phyloP scores from a whole-genome alignment of 2,797 vertebrate species.

The Eospalax fontanierii region DNA sequence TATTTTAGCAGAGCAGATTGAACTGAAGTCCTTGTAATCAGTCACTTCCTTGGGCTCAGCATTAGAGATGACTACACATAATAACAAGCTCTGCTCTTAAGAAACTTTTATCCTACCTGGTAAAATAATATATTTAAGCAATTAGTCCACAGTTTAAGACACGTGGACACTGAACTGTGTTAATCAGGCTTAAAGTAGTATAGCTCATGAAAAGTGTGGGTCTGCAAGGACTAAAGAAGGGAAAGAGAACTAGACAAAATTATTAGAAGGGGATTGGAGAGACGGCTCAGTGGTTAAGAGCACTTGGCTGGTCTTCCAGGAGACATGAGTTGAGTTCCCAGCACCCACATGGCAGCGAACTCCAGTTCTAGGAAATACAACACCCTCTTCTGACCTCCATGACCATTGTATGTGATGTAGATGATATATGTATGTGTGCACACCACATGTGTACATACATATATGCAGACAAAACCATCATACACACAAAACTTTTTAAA shows the following conservation, averaged over 20 bases:
- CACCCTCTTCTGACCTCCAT: background rate
- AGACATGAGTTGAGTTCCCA: too few species aligned
- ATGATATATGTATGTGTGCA: background rate
- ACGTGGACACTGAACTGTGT: background rate
- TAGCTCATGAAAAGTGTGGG: background rate
- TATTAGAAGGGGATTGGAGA: background rate
- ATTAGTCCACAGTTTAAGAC: background rate
- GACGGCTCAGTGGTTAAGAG: background rate
- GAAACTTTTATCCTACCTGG: background rate
- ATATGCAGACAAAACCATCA: too few species aligned
- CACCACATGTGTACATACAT: too few species aligned
- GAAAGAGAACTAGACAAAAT: background rate
- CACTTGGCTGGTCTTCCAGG: background rate
- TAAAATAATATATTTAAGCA: constrained; percentile 1
- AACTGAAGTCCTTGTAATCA: constrained; percentile 28
- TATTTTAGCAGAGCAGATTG: background rate
- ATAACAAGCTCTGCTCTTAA: background rate
- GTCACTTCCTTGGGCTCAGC: background rate
- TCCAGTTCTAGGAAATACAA: background rate
- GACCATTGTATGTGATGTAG: background rate
- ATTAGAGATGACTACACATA: background rate
- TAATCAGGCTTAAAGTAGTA: background rate
- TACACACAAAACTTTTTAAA: too few species aligned
- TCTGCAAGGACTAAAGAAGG: background rate
- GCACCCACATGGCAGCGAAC: background rate